Conservation (phyloP, 2,797 vertebrate genomes). For the Cryptoblepharus egeriae region DNA sequence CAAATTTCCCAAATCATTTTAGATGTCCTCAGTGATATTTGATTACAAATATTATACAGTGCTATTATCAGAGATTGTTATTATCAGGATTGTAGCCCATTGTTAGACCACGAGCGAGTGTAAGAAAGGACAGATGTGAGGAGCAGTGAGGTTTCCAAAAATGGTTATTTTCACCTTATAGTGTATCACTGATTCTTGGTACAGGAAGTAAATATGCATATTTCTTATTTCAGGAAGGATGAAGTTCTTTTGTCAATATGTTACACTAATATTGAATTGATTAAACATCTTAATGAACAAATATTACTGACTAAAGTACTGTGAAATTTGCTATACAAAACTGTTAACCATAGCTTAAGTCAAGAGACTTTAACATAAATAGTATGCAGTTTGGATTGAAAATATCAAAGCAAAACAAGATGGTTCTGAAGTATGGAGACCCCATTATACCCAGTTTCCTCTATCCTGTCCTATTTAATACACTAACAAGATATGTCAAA, state of each 20-base stretch:
- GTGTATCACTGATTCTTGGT: background rate
- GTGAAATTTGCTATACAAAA: background rate
- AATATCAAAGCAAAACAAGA: background rate
- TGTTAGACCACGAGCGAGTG: background rate
- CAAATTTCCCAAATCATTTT: background rate
- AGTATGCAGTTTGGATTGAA: background rate
- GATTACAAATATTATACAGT: background rate
- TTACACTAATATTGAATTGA: background rate
- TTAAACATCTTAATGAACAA: background rate
- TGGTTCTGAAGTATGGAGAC: background rate
- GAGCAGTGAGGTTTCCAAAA: fast-evolving
- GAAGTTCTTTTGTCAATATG: conserved; percentile 7
- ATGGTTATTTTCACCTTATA: background rate
- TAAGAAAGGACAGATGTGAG: fast-evolving
- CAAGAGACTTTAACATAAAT: background rate
- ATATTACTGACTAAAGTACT: background rate
- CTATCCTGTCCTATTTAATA: background rate
- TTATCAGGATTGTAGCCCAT: no score
- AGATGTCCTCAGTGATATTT: background rate
- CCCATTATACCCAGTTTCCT: background rate
- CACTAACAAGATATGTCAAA: background rate
- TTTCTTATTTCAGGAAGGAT: conserved; percentile 11
- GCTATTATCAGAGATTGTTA: background rate
- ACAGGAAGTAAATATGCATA: background rate
- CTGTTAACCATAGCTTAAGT: background rate